These are phyloP conservation scores for Patiria miniata DNA, from an alignment of 35 echinoderm and acorn worm species.

Conservation along the genomic window DNA sequence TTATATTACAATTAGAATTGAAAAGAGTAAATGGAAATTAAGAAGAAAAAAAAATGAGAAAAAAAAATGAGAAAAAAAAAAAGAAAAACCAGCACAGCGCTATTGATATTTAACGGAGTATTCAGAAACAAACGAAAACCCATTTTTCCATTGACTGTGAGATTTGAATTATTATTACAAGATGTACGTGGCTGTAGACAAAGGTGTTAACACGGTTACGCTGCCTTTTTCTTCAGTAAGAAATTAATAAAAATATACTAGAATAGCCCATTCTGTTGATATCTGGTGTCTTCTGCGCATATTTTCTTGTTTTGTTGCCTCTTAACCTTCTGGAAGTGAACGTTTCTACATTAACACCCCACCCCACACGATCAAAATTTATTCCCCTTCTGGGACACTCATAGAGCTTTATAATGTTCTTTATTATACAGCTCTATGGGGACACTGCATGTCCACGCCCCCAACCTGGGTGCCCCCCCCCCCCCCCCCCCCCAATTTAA, in stretches of 20 bases:
- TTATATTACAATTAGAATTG: background rate
- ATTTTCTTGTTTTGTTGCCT: too few relatives aligned
- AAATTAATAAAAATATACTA: constrained; percentile 25
- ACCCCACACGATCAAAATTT: too few relatives aligned
- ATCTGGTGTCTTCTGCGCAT: background rate
- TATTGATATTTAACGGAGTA: constrained; percentile 32
- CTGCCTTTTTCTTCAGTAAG: constrained; percentile 29
- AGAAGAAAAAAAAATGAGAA: background rate
- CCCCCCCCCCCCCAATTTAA: too few relatives aligned
- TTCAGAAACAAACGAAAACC: background rate
- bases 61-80: background rate
- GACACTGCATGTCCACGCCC: too few relatives aligned
- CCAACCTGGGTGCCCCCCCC: too few relatives aligned
- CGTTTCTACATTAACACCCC: too few relatives aligned
- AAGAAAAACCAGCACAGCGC: constrained; percentile 11
- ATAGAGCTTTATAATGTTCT: too few relatives aligned
- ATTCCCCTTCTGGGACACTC: too few relatives aligned
- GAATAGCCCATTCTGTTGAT: constrained; percentile 33
- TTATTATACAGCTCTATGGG: too few relatives aligned
- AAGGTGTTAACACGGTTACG: constrained; percentile 30
- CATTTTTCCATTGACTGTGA: constrained; percentile 33
- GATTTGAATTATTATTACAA: constrained; percentile 28
- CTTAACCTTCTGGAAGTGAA: too few relatives aligned
- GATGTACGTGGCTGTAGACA: constrained; percentile 27
- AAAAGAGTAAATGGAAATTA: too few relatives aligned